A percentile compares a stretch with the other conserved stretches of the same genome.
Conservation (phyloP, 2,113 vertebrate species). For the Elephas maximus region DNA sequence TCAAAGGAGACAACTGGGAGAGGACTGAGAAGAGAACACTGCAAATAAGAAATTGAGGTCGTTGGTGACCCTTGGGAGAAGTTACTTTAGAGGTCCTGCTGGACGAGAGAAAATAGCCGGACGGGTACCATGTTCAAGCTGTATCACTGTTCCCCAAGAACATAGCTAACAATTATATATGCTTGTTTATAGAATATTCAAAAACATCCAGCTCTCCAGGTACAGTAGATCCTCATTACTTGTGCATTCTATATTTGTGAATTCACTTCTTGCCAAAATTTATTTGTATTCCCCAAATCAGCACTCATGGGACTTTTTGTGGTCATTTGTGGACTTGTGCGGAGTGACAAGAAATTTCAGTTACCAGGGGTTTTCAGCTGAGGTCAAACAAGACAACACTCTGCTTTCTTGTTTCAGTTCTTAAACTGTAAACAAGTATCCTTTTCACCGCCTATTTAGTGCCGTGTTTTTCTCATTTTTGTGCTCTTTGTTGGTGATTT, state of each 20-base stretch:
- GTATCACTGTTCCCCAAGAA: not conserved
- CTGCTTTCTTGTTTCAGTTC: not conserved
- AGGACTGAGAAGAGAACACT: not conserved
- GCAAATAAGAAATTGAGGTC: not conserved
- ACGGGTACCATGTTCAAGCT: not conserved
- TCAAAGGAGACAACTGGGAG: not conserved
- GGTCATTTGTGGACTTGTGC: not conserved
- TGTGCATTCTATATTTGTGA: not conserved
- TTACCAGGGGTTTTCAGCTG: not conserved
- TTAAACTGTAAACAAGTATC: not conserved
- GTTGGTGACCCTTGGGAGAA: not conserved
- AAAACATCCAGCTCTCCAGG: not conserved
- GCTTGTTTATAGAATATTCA: not conserved
- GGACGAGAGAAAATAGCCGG: not conserved
- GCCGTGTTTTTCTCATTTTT: not conserved
- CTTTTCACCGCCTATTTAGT: not conserved
- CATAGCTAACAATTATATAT: not conserved
- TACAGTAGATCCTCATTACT: not conserved
- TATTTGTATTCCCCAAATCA: not conserved
- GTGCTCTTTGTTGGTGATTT: not conserved
- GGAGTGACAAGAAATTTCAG: not conserved
- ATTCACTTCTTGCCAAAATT: not conserved
- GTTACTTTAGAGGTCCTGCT: not conserved
- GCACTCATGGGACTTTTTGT: not conserved
- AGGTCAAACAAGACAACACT: not conserved